Conservation (phyloP, 1,140 invertebrate genomes). For the Palaemon carinicauda region DNA sequence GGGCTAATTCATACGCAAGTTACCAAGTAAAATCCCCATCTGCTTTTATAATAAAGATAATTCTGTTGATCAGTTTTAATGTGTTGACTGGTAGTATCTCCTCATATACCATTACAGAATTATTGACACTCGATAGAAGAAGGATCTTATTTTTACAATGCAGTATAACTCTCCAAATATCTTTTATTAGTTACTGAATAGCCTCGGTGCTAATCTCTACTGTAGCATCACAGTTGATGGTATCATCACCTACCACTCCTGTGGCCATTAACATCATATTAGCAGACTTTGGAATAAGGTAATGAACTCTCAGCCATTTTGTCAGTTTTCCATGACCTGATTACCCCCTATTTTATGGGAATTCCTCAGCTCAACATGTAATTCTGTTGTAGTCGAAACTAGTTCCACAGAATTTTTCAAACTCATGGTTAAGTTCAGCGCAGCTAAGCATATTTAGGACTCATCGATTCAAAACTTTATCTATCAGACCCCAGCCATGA, state of each 20-base stretch:
- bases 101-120: neutral
- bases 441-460: neutral
- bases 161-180: neutral
- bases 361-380: too few relatives aligned
- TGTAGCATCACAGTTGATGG: neutral
- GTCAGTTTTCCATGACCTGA: too few relatives aligned
- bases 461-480: neutral
- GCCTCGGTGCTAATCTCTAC: neutral
- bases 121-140: neutral
- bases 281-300: too few relatives aligned
- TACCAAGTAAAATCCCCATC: too few relatives aligned
- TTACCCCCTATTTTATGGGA: too few relatives aligned
- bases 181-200: neutral
- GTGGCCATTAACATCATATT: too few relatives aligned
- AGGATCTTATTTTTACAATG: neutral
- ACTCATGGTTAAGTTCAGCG: too few relatives aligned
- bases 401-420: too few relatives aligned
- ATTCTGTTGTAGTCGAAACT: too few relatives aligned
- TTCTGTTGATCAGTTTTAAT: neutral
- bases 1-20: too few relatives aligned
- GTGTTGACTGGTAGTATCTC: slow-evolving; percentile 19
- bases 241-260: neutral
- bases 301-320: too few relatives aligned
- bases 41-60: neutral
- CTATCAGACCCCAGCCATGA: neutral